phyloP scores from a whole-genome alignment of 2,797 vertebrate genomes.

The Leuciscus waleckii region DNA sequence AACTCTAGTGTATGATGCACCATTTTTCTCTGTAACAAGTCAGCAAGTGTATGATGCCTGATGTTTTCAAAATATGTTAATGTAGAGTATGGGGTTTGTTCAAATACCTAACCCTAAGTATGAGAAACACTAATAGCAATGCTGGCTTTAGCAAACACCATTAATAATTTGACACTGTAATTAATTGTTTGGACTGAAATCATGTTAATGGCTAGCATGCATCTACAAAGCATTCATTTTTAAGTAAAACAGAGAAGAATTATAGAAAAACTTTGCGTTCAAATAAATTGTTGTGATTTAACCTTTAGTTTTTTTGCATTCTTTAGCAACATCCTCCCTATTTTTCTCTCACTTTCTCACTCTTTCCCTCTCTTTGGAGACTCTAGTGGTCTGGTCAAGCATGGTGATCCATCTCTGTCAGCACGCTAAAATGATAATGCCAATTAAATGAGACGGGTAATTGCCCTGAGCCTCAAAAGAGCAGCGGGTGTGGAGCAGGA shows the following conservation, averaged over 20 bases:
- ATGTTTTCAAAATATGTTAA: background rate
- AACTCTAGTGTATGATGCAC: background rate
- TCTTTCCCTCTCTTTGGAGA: conserved; percentile 49
- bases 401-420: conserved; percentile 93
- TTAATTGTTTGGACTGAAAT: background rate
- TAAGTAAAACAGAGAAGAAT: background rate
- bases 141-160: background rate
- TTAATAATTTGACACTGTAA: background rate
- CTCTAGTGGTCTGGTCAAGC: conserved; percentile 69
- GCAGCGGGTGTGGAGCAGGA: conserved; percentile 79
- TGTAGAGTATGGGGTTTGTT: background rate
- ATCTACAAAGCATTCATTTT: background rate
- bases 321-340: background rate
- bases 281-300: background rate
- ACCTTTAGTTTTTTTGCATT: background rate
- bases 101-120: background rate
- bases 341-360: background rate
- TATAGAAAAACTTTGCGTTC: background rate
- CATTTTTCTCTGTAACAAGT: background rate
- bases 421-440: conserved; percentile 91
- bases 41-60: background rate
- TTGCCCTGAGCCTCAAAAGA: conserved; percentile 85
- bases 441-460: conserved; percentile 95
- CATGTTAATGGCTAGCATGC: background rate
- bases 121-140: background rate